Base-by-base conservation (phyloP, 2,888 invertebrate species). In the Diadromus collaris region DNA sequence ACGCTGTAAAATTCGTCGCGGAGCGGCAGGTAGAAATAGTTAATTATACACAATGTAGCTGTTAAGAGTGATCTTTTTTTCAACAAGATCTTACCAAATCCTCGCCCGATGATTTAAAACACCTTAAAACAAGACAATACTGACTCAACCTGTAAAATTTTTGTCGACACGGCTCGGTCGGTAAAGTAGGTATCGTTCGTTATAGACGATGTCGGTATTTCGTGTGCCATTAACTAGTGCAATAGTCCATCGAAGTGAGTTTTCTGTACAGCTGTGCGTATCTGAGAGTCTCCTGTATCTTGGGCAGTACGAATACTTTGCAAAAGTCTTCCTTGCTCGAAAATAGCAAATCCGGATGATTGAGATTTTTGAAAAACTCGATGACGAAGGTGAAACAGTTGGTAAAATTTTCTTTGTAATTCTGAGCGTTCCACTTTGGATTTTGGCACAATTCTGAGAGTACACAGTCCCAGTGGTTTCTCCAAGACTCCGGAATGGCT, bases 341-440 rank as follows among this genome's bases (percentile, higher is more conserved):
- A 78, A 87, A 89, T 61, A 78, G 77, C 9, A 87, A 41, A 58
- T 85, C 76, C 3, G 71, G 60, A 86, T 95, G 95, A 83, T 94
- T 94, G 19, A 97, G 92, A 51, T 94, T 93, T 86, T 94, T 93
- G 72, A 97, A 91, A 90, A 97, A 97, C 44, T 95, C 94, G 78
- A 97, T 92, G 10, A 97, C 96, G 91, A 97, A 97, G 58, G 95
- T 95, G 87, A 97, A 97, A 89, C 97, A 97, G 90, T 97, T 97
- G 91, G 96, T 94, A 58, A 93, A 92, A 81, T 94, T 94, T 91
- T 96, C 95, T 87, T 95, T 92, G 89, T 97, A 97, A 86, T 94
- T 93, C 56, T 93, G 92, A 27, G 94, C 90, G 65, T 93, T 93
- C 96, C 96, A 96, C 67, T 93, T 91, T 48, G 92, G 88, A 86